Percentiles rank a stretch among this genome's conserved stretches.
These are phyloP conservation scores for Mizuhopecten yessoensis DNA, from an alignment of 1,140 invertebrate species.

Conservation along the genomic window DNA sequence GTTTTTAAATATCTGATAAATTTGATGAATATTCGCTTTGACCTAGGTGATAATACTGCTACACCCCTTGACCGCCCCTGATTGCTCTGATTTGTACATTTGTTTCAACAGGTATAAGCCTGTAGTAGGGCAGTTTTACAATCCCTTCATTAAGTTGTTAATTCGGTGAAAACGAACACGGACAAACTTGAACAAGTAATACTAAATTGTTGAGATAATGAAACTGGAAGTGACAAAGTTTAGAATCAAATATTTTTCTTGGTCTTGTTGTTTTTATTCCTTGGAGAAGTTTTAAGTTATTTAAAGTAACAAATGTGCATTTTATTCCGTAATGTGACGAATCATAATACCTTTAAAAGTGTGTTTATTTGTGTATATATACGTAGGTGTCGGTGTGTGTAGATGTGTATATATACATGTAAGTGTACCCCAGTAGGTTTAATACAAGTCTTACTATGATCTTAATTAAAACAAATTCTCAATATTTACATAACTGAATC, in stretches of 20 bases:
- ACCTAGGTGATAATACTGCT: background rate
- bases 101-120: background rate
- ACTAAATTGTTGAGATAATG: no score
- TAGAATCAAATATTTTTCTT: no score
- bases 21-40: background rate
- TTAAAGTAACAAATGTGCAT: background rate
- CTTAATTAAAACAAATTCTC: background rate
- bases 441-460: background rate
- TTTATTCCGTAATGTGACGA: background rate
- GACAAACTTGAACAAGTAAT: no score
- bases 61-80: background rate
- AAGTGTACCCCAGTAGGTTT: background rate
- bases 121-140: background rate
- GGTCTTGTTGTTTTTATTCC: no score
- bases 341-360: no score
- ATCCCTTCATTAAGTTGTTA: background rate
- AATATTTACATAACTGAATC: constrained; percentile 16
- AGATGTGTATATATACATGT: background rate
- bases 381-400: background rate
- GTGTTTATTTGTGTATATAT: no score
- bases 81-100: background rate
- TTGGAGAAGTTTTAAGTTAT: no score
- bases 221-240: no score
- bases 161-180: background rate
- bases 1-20: constrained; percentile 36